Evolutionary conservation across 2,888 invertebrate species (phyloP).

Genomic region (Platycheirus rosarum): DNA sequence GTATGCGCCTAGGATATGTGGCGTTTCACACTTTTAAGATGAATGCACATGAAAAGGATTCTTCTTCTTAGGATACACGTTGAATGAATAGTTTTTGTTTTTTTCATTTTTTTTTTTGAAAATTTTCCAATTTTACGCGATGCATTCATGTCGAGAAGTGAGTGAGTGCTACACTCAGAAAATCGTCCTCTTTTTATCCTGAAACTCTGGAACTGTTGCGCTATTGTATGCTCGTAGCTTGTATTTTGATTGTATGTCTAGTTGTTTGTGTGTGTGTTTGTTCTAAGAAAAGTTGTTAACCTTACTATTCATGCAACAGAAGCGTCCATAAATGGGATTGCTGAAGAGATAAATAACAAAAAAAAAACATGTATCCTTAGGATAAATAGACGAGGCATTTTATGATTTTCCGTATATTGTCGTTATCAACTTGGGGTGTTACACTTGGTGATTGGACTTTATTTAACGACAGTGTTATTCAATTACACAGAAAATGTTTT

Average conservation of each 20-base stretch:
- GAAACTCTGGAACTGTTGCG: slow-evolving; percentile 68
- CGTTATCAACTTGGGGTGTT: slow-evolving; percentile 2
- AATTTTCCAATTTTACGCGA: slow-evolving; percentile 70
- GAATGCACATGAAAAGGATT: slow-evolving; percentile 52
- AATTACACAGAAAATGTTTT: no score
- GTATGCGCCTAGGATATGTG: slow-evolving; percentile 8
- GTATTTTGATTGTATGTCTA: neutral
- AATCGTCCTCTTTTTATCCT: slow-evolving; percentile 19
- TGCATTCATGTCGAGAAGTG: slow-evolving; percentile 52
- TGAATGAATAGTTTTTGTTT: slow-evolving; percentile 9
- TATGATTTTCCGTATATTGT: slow-evolving; percentile 24
- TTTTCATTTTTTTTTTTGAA: slow-evolving; percentile 28
- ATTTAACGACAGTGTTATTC: neutral
- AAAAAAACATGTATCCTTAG: slow-evolving; percentile 22
- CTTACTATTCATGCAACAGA: slow-evolving; percentile 38
- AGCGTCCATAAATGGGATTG: slow-evolving; percentile 46
- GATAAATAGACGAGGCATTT: slow-evolving; percentile 27
- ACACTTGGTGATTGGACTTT: slow-evolving; percentile 4
- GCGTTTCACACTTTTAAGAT: slow-evolving; percentile 44
- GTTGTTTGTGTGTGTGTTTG: slow-evolving; percentile 14
- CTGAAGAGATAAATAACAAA: slow-evolving; percentile 45
- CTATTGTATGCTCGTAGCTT: slow-evolving; percentile 3
- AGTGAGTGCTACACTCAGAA: slow-evolving; percentile 29
- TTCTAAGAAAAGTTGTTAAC: slow-evolving; percentile 63
- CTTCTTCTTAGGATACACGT: slow-evolving; percentile 20